Evolutionary conservation across 2,113 vertebrate genomes (phyloP).

Genomic region (Bettongia penicillata): DNA sequence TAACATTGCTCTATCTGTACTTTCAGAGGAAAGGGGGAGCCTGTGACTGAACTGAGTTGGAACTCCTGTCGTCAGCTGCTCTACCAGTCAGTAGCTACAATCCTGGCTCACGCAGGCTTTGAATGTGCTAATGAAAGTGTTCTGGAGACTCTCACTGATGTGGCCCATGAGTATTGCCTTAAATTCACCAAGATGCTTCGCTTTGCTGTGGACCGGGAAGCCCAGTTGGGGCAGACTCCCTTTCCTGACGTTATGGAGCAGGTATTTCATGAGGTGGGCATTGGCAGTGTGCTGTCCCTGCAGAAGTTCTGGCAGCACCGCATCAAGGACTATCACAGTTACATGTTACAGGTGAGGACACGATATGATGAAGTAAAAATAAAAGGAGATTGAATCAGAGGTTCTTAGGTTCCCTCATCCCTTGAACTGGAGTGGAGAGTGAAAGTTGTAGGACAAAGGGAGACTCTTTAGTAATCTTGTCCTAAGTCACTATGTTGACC

Average conservation of each 20-base stretch:
- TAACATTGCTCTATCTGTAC: constrained; percentile 2
- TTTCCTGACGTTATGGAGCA: constrained; percentile 98
- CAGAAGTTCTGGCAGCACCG: constrained; percentile 99
- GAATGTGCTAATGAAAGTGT: constrained; percentile 95
- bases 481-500: background rate
- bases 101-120: constrained; percentile 96
- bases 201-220: constrained; percentile 94
- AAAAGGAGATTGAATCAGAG: background rate
- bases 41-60: constrained; percentile 96
- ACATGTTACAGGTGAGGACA: constrained; percentile 95
- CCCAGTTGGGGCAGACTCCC: constrained; percentile 91
- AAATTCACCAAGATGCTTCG: constrained; percentile 93
- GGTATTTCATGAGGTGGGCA: constrained; percentile 96
- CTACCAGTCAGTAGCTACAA: constrained; percentile 96
- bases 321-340: constrained; percentile 98
- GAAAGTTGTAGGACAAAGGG: background rate
- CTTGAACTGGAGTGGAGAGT: background rate
- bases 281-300: constrained; percentile 95
- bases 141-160: constrained; percentile 95
- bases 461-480: background rate
- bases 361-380: background rate
- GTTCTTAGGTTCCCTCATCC: background rate
- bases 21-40: constrained; percentile 94
- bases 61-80: constrained; percentile 96
- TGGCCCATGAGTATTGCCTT: constrained; percentile 95